phyloP scores from a whole-genome alignment of 1,140 invertebrate genomes.

The Drosophila kikkawai region DNA sequence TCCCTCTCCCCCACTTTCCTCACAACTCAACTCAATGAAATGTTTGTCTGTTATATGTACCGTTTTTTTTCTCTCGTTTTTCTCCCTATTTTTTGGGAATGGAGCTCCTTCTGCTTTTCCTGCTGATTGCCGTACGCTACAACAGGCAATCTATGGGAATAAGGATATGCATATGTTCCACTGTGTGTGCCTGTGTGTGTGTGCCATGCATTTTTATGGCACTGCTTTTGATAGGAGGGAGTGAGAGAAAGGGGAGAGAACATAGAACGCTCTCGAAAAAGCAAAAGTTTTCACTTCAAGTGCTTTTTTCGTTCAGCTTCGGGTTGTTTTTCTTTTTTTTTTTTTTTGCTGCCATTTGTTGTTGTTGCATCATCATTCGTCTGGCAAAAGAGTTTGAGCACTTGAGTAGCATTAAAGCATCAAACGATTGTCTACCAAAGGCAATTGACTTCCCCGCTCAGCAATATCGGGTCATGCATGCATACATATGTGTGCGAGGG shows the following conservation, averaged over 20 bases:
- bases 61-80: conserved; percentile 10
- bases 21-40: conserved; percentile 37
- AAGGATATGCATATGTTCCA: conserved; percentile 47
- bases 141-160: conserved; percentile 50
- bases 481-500: conserved; percentile 2
- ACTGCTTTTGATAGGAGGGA: conserved; percentile 14
- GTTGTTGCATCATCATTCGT: conserved; percentile 51
- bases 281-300: conserved; percentile 73
- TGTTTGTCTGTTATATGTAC: conserved; percentile 44
- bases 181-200: conserved; percentile 19
- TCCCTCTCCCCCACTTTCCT: background rate
- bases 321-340: conserved; percentile 9
- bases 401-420: conserved; percentile 78
- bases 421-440: conserved; percentile 62
- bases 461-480: conserved; percentile 16
- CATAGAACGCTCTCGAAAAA: conserved; percentile 53
- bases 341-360: conserved; percentile 29
- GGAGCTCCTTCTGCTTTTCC: conserved; percentile 33
- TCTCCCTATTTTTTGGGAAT: background rate
- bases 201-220: conserved; percentile 48
- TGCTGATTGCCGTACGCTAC: conserved; percentile 51
- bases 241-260: too few relatives aligned
- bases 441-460: conserved; percentile 31
- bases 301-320: conserved; percentile 59
- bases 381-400: conserved; percentile 69